Evolutionary conservation across 2,113 vertebrate genomes (phyloP).

Genomic region (Pseudopodoces humilis): DNA sequence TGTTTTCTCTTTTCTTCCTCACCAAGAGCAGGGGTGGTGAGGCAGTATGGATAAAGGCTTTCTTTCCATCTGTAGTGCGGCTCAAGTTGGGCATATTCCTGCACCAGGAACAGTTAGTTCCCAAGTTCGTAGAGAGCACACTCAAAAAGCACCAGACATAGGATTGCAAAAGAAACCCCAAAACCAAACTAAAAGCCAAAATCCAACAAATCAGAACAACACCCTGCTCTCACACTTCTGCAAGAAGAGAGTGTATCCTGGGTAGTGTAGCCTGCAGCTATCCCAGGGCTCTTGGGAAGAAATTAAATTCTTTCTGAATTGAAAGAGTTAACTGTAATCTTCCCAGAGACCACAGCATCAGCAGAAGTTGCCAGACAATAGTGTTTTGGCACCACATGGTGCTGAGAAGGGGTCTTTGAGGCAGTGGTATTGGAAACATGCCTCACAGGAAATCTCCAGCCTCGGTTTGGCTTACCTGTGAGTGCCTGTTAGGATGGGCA

Average conservation of each 20-base stretch:
- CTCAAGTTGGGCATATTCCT: background rate
- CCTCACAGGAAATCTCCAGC: background rate
- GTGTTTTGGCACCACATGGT: background rate
- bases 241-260: background rate
- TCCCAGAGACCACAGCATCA: background rate
- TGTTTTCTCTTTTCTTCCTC: background rate
- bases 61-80: background rate
- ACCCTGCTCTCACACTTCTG: fast-evolving
- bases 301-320: background rate
- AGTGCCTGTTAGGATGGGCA: background rate
- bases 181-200: background rate
- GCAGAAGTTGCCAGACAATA: background rate
- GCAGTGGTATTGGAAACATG: background rate
- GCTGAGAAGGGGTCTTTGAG: background rate
- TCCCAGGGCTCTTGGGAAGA: background rate
- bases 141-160: background rate
- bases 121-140: background rate
- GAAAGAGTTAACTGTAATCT: background rate
- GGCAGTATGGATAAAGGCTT: background rate
- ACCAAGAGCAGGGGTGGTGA: background rate
- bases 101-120: background rate
- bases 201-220: background rate
- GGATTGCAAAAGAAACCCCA: background rate
- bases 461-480: background rate
- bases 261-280: background rate